Conservation (phyloP, 2,888 invertebrate genomes). For the Aelia acuminata region DNA sequence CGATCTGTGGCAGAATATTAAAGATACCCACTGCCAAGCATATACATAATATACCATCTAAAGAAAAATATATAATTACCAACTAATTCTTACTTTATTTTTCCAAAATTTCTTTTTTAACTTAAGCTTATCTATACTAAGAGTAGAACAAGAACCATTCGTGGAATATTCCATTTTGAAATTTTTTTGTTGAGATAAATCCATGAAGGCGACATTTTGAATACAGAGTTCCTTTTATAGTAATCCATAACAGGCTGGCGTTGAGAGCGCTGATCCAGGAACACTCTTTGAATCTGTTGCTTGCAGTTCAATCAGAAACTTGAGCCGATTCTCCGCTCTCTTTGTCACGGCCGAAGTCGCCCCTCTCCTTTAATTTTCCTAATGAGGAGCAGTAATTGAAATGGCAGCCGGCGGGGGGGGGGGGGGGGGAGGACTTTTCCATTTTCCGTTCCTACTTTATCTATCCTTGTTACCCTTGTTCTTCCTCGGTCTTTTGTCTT, state of each 20-base stretch:
- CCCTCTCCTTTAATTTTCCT: conserved; percentile 52
- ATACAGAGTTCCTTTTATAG: background rate
- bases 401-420: conserved; percentile 23
- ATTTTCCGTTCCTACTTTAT: conserved; percentile 24
- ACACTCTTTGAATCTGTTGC: conserved; percentile 15
- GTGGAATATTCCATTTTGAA: background rate
- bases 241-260: background rate
- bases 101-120: no score
- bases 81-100: no score
- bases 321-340: background rate
- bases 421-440: conserved; percentile 50
- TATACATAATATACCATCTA: no score
- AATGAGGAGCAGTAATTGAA: conserved; percentile 56
- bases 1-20: no score
- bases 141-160: background rate
- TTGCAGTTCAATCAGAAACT: background rate
- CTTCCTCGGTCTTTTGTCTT: background rate
- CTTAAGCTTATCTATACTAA: background rate
- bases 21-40: no score
- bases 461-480: background rate
- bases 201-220: background rate
- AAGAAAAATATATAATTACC: no score
- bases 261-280: background rate
- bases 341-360: background rate
- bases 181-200: background rate